Conservation (phyloP, 2,888 invertebrate species). For the Dynastes tityus region DNA sequence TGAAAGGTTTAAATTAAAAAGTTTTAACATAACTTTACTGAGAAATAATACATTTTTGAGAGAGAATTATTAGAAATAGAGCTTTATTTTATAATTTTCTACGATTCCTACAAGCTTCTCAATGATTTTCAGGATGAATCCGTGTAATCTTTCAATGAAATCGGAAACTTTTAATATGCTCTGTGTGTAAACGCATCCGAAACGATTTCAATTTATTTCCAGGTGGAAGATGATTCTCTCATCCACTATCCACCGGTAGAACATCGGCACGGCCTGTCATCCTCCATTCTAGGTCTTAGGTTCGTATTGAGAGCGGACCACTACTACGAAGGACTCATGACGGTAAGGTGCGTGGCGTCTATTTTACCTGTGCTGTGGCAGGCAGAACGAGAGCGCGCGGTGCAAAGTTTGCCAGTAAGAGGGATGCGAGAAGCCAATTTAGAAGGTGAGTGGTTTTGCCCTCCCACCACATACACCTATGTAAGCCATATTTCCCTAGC, state of each 20-base stretch:
- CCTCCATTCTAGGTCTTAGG: conserved; percentile 71
- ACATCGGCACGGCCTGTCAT: conserved; percentile 72
- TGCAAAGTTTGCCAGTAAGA: conserved; percentile 70
- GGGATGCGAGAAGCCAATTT: conserved; percentile 73
- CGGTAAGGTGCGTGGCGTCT: conserved; percentile 72
- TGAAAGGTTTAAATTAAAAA: too few species aligned
- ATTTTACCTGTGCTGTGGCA: conserved; percentile 73
- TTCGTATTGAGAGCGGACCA: conserved; percentile 70
- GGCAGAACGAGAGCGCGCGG: conserved; percentile 71
- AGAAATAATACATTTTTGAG: too few species aligned
- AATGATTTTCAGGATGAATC: too few species aligned
- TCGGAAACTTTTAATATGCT: neutral
- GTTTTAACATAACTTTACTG: too few species aligned
- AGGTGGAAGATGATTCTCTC: conserved; percentile 69
- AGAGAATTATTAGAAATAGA: too few species aligned
- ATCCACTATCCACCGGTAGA: conserved; percentile 70
- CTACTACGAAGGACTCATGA: conserved; percentile 72
- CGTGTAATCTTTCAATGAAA: neutral
- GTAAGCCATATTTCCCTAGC: neutral
- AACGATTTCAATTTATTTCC: conserved; percentile 49
- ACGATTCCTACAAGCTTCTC: too few species aligned
- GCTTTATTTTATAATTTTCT: too few species aligned
- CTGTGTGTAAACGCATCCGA: neutral
- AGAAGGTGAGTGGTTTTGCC: conserved; percentile 68
- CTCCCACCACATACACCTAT: neutral